Conservation (phyloP, 2,888 invertebrate genomes). For the Caenorhabditis sulstoni region DNA sequence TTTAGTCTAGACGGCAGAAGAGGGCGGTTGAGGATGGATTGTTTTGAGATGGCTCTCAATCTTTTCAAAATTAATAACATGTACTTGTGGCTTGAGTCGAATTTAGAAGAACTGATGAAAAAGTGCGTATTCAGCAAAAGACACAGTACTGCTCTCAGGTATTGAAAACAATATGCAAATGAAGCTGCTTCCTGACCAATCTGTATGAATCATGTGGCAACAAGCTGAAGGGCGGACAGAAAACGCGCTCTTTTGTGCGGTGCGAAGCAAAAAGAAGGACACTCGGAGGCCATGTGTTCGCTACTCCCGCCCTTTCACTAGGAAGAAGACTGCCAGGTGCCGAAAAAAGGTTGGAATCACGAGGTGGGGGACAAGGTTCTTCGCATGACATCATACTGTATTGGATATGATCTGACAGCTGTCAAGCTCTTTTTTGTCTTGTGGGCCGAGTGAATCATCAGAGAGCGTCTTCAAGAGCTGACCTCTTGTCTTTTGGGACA, state of each 20-base stretch:
- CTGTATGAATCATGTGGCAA: slow-evolving; percentile 8
- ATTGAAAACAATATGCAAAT: slow-evolving; percentile 36
- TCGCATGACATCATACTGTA: not conserved
- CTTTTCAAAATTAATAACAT: too few relatives aligned
- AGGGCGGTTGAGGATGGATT: too few relatives aligned
- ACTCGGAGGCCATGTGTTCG: slow-evolving; percentile 39
- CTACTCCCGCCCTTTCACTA: slow-evolving; percentile 36
- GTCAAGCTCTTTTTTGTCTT: not conserved
- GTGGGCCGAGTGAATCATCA: slow-evolving; percentile 23
- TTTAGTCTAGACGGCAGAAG: too few relatives aligned
- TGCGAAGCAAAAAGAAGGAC: too few relatives aligned
- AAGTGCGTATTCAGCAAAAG: slow-evolving; percentile 1
- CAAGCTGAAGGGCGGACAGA: slow-evolving; percentile 22
- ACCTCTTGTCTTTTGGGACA: slow-evolving; percentile 22
- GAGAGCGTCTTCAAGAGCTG: slow-evolving; percentile 26
- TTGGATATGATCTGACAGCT: not conserved
- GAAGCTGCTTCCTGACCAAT: slow-evolving; percentile 30
- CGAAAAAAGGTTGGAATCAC: not conserved
- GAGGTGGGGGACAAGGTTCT: not conserved
- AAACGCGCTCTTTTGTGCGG: not conserved
- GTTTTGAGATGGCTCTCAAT: too few relatives aligned
- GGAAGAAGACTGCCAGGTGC: not conserved
- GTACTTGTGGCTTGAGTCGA: too few relatives aligned
- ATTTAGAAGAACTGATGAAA: too few relatives aligned
- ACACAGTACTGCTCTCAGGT: too few relatives aligned